phyloP scores from a whole-genome alignment of 2,888 invertebrate genomes.

The Drosophila pegasa region DNA sequence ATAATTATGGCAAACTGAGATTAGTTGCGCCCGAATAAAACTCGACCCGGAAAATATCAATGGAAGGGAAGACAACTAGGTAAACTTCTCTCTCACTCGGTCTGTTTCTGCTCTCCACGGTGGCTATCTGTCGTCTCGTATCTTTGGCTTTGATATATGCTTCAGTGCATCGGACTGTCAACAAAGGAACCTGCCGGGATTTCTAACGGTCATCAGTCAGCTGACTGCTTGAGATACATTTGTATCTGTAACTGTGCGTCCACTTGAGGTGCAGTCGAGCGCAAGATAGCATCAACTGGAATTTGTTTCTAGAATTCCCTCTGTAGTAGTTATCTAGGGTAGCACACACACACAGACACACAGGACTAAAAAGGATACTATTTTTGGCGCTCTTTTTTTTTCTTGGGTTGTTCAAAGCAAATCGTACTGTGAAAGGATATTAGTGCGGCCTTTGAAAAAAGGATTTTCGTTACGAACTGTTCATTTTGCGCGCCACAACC shows the following conservation, averaged over 20 bases:
- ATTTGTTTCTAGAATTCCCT: slow-evolving; percentile 37
- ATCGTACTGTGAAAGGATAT: slow-evolving; percentile 70
- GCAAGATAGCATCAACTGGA: slow-evolving; percentile 61
- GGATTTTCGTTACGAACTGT: slow-evolving; percentile 62
- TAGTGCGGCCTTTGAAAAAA: slow-evolving; percentile 58
- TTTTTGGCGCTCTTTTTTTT: slow-evolving; percentile 69
- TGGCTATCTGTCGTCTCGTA: slow-evolving; percentile 54
- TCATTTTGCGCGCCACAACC: slow-evolving; percentile 58
- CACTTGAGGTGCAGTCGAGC: slow-evolving; percentile 73
- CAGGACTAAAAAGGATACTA: slow-evolving; percentile 38
- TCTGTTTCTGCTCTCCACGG: background rate
- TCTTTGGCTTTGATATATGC: slow-evolving; percentile 66
- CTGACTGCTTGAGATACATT: slow-evolving; percentile 56
- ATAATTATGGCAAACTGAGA: slow-evolving; percentile 68
- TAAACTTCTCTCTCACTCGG: background rate
- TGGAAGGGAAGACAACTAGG: slow-evolving; percentile 33
- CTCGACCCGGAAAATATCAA: slow-evolving; percentile 51
- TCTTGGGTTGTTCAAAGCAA: slow-evolving; percentile 19
- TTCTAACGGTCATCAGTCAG: slow-evolving; percentile 65
- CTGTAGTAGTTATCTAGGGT: slow-evolving; percentile 61
- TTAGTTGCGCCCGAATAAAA: slow-evolving; percentile 65
- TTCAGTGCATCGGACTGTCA: slow-evolving; percentile 69
- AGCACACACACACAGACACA: slow-evolving; percentile 19
- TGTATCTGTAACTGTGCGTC: slow-evolving; percentile 33
- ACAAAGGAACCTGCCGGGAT: slow-evolving; percentile 52